These are phyloP conservation scores for Tortrix viridana DNA, from an alignment of 2,888 invertebrate genomes.

Conservation along the genomic window DNA sequence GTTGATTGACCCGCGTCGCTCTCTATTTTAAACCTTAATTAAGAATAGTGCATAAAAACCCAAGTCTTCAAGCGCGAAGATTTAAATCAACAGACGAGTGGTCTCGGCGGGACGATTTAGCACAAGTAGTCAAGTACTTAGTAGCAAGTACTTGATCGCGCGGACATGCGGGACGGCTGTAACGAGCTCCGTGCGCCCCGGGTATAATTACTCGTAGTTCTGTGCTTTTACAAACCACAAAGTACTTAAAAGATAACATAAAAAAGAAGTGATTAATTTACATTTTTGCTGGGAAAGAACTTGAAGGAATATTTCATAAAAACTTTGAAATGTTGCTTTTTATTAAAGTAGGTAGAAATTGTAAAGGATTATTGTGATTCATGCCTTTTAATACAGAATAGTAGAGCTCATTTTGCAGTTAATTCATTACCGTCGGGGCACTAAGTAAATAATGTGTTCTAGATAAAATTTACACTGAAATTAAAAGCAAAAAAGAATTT, in stretches of 20 bases:
- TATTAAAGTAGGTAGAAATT: too few relatives aligned
- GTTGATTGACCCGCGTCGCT: not conserved
- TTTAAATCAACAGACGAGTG: conserved; percentile 8
- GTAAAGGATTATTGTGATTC: too few relatives aligned
- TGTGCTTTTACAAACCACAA: not conserved
- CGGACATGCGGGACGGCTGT: conserved; percentile 3
- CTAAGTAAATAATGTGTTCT: too few relatives aligned
- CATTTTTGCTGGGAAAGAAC: too few relatives aligned
- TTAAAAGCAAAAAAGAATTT: too few relatives aligned
- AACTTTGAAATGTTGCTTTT: too few relatives aligned
- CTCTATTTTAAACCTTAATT: not conserved
- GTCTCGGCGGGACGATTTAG: conserved; percentile 3
- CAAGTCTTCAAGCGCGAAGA: conserved; percentile 15
- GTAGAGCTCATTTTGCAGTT: too few relatives aligned
- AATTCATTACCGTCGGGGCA: too few relatives aligned
- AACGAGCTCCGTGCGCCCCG: not conserved
- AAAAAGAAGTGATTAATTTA: not conserved
- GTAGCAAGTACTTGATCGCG: conserved; percentile 22
- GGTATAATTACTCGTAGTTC: not conserved
- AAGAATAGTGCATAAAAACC: conserved; percentile 13
- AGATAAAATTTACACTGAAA: too few relatives aligned
- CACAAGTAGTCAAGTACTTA: conserved; percentile 26
- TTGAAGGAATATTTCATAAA: too few relatives aligned
- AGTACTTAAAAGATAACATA: not conserved
- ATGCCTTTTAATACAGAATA: too few relatives aligned